Base-by-base conservation (phyloP, 2,888 invertebrate species). In the Nomada fucata region DNA sequence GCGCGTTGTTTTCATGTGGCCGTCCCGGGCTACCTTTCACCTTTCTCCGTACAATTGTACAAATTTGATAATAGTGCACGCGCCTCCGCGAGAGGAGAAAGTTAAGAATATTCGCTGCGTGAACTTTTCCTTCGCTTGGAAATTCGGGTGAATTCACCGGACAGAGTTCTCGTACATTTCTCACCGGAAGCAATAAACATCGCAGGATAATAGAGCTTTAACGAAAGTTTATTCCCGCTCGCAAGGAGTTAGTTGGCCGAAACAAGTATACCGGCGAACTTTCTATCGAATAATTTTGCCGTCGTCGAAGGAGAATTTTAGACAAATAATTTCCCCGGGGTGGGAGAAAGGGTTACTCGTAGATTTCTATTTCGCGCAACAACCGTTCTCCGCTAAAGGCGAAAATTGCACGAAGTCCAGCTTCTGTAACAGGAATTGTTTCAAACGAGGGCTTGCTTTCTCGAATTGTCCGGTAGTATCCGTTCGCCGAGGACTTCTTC, bases 11-110 rank as follows among this genome's bases (percentile, higher is more conserved):
- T 55, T n/a, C 36, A n/a, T 23, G 15, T 18, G 11, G n/a, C 55
- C 29, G 47, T n/a, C 29, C 53, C 26, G 7, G 0, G 5, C n/a
- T 36, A 80, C 78, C 78, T 87, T 84, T 87, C 85, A 87, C 87
- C 86, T 86, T 83, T 83, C 65, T 59, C 69, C 53, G 65, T 18
- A 26, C 71, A 36, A 69, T 55, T 69, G 64, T 52, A 71, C 76
- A 72, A 84, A 87, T 76, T 76, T 63, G 81, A 76, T 74, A 85
- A 77, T 79, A 42, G 78, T 60, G 53, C 20, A 13, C 47, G 47
- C 47, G 47, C 47, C 55, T 11, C 10, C 4, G 13, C 29, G 50
- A 2, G 20, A 44, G 44, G 87, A 81, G 85, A 85, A 87, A 87
- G 86, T 76, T 50, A n/a, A 26, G 59, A 55, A 68, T 23, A 76